These are phyloP conservation scores for Ovis aries DNA, from an alignment of 2,113 vertebrate species.

Conservation along the genomic window ARS-UI_Ramb_v3.0 NC_056058.1:67160001-67160500, in stretches of 20 bases:
- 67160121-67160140: constrained; percentile 44
- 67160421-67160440: not conserved
- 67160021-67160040: constrained; percentile 84
- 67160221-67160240: not conserved
- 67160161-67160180: constrained; percentile 52
- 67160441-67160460: not conserved
- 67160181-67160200: constrained; percentile 49
- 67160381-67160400: not conserved
- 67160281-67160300: constrained; percentile 27
- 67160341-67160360: not conserved
- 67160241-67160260: constrained; percentile 72
- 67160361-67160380: not conserved
- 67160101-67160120: constrained; percentile 63
- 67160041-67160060: constrained; percentile 73
- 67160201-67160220: constrained; percentile 53
- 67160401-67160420: constrained; percentile 28
- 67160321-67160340: not conserved
- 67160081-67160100: constrained; percentile 59
- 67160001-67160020: constrained; percentile 81
- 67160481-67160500: constrained; percentile 73
- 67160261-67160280: constrained; percentile 44
- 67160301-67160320: not conserved
- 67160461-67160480: not conserved
- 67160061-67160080: constrained; percentile 66
- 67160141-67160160: constrained; percentile 39